Conservation (phyloP, 2,888 invertebrate species). For the Trachelus stipa region DNA sequence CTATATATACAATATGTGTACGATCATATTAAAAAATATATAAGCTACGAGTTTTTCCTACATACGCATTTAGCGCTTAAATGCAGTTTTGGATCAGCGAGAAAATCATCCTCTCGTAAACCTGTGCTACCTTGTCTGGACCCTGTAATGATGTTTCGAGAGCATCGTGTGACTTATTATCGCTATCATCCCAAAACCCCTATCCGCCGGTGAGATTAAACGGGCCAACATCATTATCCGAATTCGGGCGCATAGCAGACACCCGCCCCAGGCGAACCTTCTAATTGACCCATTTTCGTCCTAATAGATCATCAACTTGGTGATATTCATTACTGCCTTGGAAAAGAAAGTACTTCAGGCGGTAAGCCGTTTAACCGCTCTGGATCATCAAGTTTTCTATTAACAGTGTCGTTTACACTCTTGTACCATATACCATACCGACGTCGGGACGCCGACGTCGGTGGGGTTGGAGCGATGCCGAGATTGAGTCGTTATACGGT, state of each 20-base stretch:
- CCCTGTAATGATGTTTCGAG: background rate
- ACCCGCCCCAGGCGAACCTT: conserved; percentile 28
- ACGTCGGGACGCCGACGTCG: no score
- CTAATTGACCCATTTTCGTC: conserved; percentile 54
- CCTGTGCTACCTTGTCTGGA: no score
- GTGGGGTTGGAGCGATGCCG: no score
- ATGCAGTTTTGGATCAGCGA: no score
- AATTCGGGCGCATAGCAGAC: conserved; percentile 39
- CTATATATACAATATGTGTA: no score
- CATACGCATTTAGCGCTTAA: no score
- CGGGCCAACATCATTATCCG: conserved; percentile 45
- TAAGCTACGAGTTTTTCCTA: no score
- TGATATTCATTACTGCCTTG: conserved; percentile 43
- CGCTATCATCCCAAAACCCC: conserved; percentile 3
- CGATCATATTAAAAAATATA: no score
- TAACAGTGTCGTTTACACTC: conserved; percentile 10
- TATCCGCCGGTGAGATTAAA: conserved; percentile 37
- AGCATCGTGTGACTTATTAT: conserved; percentile 6
- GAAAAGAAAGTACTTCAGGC: conserved; percentile 27
- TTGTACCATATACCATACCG: conserved; percentile 25
- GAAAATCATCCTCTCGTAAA: no score
- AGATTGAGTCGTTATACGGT: no score
- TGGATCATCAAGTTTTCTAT: conserved; percentile 10
- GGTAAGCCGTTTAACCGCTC: conserved; percentile 1
- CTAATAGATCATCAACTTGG: conserved; percentile 52